A percentile compares a stretch with the other conserved stretches of the same genome.
phyloP scores from a whole-genome alignment of 2,113 vertebrate species.

The Bujurquina vittata region DNA sequence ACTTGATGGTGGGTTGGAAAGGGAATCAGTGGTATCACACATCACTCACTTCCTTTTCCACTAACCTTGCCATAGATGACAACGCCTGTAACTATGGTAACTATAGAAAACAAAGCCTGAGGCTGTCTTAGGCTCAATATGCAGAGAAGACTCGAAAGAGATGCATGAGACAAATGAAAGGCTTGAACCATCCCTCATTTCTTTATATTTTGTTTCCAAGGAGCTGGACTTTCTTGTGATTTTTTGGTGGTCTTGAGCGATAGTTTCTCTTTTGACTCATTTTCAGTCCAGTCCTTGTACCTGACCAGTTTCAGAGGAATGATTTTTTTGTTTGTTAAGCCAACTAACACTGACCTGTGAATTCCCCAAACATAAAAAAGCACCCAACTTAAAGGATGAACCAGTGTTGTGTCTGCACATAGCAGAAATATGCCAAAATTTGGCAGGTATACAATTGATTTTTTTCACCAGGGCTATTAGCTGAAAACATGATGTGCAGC shows the following conservation, averaged over 20 bases:
- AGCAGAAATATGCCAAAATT: background rate
- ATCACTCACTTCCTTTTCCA: conserved; percentile 8
- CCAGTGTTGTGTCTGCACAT: background rate
- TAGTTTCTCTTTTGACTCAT: background rate
- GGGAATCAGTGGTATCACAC: background rate
- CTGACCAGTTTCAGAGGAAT: background rate
- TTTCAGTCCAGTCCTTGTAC: background rate
- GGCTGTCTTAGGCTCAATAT: background rate
- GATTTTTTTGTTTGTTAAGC: background rate
- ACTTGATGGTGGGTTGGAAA: background rate
- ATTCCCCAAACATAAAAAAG: background rate
- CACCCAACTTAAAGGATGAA: background rate
- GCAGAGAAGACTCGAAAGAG: background rate
- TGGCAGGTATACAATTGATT: background rate
- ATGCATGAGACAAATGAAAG: background rate
- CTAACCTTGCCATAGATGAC: conserved; percentile 2
- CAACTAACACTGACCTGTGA: background rate
- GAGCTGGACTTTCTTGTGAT: background rate
- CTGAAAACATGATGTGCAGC: background rate
- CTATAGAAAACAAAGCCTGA: background rate
- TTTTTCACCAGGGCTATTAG: background rate
- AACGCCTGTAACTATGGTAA: background rate
- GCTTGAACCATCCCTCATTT: background rate
- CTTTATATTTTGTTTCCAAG: background rate
- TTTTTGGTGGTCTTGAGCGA: background rate